Evolutionary conservation across 1,140 invertebrate genomes (phyloP).

Genomic region (Muscidifurax raptorellus): DNA sequence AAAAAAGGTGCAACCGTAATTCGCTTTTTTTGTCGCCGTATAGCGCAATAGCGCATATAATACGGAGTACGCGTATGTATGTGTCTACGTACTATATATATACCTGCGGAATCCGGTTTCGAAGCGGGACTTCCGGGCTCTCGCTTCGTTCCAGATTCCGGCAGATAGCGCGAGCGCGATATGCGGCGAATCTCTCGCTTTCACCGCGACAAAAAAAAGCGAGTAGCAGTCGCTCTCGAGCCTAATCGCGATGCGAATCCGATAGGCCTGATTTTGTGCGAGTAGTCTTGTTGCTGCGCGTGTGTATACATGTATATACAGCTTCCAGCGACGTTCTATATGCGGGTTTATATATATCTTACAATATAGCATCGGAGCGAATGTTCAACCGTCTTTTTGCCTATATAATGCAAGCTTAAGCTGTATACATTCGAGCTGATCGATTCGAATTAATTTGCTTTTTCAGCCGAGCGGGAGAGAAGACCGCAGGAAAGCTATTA

Average conservation of each 20-base stretch:
- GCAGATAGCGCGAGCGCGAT: conserved; percentile 38
- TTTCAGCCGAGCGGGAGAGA: background rate
- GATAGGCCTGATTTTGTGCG: conserved; percentile 33
- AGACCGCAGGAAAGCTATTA: background rate
- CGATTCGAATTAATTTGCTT: conserved; percentile 35
- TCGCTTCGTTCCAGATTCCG: conserved; percentile 43
- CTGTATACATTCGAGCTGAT: conserved; percentile 1
- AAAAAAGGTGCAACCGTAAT: conserved; percentile 10
- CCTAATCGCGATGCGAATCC: conserved; percentile 41
- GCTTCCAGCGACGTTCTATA: background rate
- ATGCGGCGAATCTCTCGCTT: conserved; percentile 49
- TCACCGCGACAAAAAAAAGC: conserved; percentile 32
- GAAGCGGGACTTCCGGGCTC: conserved; percentile 44
- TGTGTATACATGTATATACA: too few relatives aligned
- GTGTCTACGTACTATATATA: conserved; percentile 4
- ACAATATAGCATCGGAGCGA: background rate
- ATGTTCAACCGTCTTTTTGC: conserved; percentile 23
- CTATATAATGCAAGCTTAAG: background rate
- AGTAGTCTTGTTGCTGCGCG: background rate
- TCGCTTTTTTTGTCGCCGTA: background rate
- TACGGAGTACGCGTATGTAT: background rate
- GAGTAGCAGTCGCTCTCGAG: background rate
- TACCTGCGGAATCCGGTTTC: conserved; percentile 52
- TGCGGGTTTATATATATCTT: background rate
- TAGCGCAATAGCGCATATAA: background rate